Evolutionary conservation across 2,888 invertebrate species (phyloP).

Genomic region (Hirtodrosophila alboralis): DNA sequence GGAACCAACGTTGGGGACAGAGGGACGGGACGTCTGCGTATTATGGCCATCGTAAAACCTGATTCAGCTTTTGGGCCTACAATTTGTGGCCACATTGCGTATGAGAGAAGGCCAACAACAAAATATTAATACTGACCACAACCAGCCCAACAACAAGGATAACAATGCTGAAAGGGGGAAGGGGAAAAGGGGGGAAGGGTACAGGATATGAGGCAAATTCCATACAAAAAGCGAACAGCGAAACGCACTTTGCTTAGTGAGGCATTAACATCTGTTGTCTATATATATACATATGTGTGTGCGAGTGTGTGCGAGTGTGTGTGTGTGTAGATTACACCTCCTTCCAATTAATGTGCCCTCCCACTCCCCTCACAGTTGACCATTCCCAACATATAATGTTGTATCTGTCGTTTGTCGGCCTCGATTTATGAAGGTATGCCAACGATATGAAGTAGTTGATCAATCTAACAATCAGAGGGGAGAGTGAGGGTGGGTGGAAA

Average conservation of each 20-base stretch:
- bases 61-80: slow-evolving; percentile 64
- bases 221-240: slow-evolving; percentile 64
- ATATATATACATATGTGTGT: too few relatives aligned
- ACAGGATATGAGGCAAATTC: slow-evolving; percentile 28
- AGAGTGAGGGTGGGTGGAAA: too few relatives aligned
- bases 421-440: slow-evolving; percentile 44
- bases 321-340: slow-evolving; percentile 8
- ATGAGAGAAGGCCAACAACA: slow-evolving; percentile 37
- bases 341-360: not conserved
- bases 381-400: slow-evolving; percentile 18
- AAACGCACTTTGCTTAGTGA: slow-evolving; percentile 76
- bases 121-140: slow-evolving; percentile 66
- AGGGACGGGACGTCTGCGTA: slow-evolving; percentile 4
- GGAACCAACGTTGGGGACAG: slow-evolving; percentile 4
- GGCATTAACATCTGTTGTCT: slow-evolving; percentile 76
- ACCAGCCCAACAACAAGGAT: slow-evolving; percentile 37
- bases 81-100: slow-evolving; percentile 71
- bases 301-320: too few relatives aligned
- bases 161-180: slow-evolving; percentile 15
- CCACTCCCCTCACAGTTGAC: slow-evolving; percentile 4
- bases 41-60: slow-evolving; percentile 64
- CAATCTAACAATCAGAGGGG: too few relatives aligned
- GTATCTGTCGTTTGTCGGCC: slow-evolving; percentile 13
- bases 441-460: slow-evolving; percentile 11
- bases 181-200: not conserved